Base-by-base conservation (phyloP, 2,113 vertebrate genomes). In the Patagioenas fasciata region DNA sequence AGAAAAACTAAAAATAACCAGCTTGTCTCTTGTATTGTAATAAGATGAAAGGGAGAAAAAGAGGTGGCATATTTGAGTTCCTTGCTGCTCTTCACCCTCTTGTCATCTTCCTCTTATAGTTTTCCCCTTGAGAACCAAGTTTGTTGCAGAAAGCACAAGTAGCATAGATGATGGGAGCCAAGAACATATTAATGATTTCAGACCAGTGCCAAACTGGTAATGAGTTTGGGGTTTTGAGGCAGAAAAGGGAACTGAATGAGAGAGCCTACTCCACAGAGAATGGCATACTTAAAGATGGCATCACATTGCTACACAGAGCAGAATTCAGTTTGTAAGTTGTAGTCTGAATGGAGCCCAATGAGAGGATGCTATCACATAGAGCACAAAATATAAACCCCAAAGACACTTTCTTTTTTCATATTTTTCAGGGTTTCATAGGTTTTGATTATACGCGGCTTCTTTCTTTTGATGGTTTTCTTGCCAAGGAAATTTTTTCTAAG, bases 1-100 rank as follows among this genome's bases (percentile, higher is more conserved):
- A 97, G 91, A 94, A 73, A 50, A 79, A 94, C 72, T 89, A 93
- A 97, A 96, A 98, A 93, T 95, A 94, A 95, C 89, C 56, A 85
- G 96, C 82, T 90, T 93, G 79, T 71, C 53, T 93, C 88, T 48
- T 62, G 73, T 21, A 71, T 4, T n/a, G 8, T 53, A 91, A 53
- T 80, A 92, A 96, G 77, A 70, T 38, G 64, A 94, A 88, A 86
- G 64, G 38, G 48, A 86, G 57, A 75, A 90, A 95, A 84, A 90
- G 69, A 48, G 18, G 42, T 31, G 69, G n/a, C 73, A 50, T 62
- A 47, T 61, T 51, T 73, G 73, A 80, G 32, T 77, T 89, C 82
- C 72, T 96, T 51, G 50, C 60, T 84, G 13, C 44, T 47, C 44
- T 81, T 88, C 70, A 78, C 54, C 13, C 50, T 96, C 66, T 47